Conservation (phyloP, 2,888 invertebrate species). For the Muscina levida region DNA sequence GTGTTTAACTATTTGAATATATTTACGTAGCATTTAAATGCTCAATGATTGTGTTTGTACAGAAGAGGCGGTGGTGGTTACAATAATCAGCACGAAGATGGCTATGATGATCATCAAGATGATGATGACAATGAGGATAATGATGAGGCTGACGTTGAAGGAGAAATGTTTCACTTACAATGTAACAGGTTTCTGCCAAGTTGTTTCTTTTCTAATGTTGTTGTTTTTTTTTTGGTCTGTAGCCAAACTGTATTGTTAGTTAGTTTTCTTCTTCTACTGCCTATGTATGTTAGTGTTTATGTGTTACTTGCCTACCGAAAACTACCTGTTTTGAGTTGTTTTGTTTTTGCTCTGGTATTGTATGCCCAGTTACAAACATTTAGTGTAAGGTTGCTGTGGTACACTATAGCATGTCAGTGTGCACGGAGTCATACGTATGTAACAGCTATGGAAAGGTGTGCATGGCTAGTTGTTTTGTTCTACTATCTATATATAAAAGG, state of each 20-base stretch:
- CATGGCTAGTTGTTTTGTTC: too few species aligned
- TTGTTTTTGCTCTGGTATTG: background rate
- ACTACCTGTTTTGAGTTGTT: constrained; percentile 44
- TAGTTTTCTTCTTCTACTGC: background rate
- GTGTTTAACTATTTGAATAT: constrained; percentile 28
- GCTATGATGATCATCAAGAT: background rate
- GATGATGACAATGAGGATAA: background rate
- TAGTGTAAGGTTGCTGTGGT: constrained; percentile 20
- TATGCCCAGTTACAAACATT: background rate
- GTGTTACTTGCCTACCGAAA: constrained; percentile 41
- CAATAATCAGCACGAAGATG: background rate
- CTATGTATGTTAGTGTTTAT: constrained; percentile 34
- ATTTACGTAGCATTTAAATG: background rate
- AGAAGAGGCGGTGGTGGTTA: background rate
- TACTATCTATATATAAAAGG: too few species aligned
- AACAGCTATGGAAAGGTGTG: background rate
- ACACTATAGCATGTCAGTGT: background rate
- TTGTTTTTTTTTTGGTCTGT: constrained; percentile 20
- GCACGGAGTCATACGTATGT: background rate
- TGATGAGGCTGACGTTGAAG: background rate
- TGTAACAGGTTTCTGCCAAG: constrained; percentile 46
- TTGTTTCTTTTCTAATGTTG: background rate
- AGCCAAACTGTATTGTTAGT: background rate
- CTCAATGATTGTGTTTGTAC: background rate
- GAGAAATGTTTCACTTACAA: constrained; percentile 18